Evolutionary conservation across 2,113 vertebrate species (phyloP), one percentile per base, ranked within the genome.

Genomic region (Menidia beryllina): DNA sequence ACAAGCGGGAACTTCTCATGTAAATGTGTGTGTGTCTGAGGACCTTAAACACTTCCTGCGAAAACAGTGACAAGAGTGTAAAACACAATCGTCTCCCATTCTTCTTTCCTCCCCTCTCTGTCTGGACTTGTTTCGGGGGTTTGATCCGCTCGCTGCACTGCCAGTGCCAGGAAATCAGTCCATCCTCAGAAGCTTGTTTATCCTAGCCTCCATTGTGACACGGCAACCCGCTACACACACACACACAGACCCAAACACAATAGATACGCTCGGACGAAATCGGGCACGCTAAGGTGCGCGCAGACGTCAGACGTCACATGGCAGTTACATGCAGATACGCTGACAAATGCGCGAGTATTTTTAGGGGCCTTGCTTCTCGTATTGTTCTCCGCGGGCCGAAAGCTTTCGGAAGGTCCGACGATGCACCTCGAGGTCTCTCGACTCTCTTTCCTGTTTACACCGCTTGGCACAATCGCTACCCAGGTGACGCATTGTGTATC

Each of bases 381-480:
- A 88, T 86, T 91, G 85, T 90, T 89, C 54, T 77, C n/a, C 54
- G 62, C 71, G 56, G 53, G 65, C 71, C 6, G 23, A 71, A 69
- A 53, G n/a, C n/a, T 81, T 71, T 70, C 84, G 82, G 79, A 80
- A 85, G 82, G 85, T 84, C 82, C 50, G 74, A 75, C 85, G 89
- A 89, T 69, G 38, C 84, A 79, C 79, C 45, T n/a, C 4, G 30
- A 61, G 64, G 77, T 86, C 78, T 78, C 24, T 71, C 53, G 19
- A 75, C 75, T 68, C 62, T 55, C 48, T n/a, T 90, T 91, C 90
- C 91, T 89, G 87, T 89, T 90, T 90, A 92, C 82, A 61, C 61
- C 71, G 71, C 54, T 69, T 53, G 41, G 69, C 63, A 86, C 90
- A 91, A 87, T 86, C 82, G 82, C 72, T 50, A 45, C 50, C 72